Conservation (phyloP, 1,140 invertebrate species). For the Lycorma delicatula region DNA sequence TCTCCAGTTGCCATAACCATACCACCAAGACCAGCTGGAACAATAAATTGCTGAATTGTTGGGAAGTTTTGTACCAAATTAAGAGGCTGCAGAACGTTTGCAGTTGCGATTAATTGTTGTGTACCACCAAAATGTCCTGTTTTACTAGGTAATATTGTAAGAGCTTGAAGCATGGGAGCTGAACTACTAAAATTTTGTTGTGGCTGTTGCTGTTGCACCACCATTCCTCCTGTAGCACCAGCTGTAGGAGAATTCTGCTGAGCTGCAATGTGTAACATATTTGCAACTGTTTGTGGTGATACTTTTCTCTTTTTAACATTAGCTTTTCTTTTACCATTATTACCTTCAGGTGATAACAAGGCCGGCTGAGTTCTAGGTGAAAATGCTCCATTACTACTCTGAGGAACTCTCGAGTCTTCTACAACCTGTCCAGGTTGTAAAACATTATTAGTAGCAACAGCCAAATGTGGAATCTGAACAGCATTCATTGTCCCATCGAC, state of each 20-base stretch:
- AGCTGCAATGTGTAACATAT: slow-evolving; percentile 54
- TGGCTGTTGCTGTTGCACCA: slow-evolving; percentile 27
- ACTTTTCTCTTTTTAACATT: slow-evolving; percentile 64
- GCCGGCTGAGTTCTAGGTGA: slow-evolving; percentile 38
- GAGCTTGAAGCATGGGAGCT: slow-evolving; percentile 44
- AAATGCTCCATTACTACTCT: slow-evolving; percentile 19
- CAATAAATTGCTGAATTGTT: slow-evolving; percentile 70
- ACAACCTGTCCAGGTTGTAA: slow-evolving; percentile 6
- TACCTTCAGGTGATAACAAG: slow-evolving; percentile 56
- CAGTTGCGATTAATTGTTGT: slow-evolving; percentile 28
- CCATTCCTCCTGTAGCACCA: slow-evolving; percentile 19
- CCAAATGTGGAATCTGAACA: slow-evolving; percentile 48
- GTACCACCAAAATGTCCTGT: slow-evolving; percentile 34
- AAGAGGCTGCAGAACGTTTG: slow-evolving; percentile 66
- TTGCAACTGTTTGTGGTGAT: slow-evolving; percentile 58
- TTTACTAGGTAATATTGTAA: slow-evolving; percentile 67
- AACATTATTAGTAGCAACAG: slow-evolving; percentile 40
- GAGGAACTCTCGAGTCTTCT: slow-evolving; percentile 11
- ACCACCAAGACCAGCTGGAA: slow-evolving; percentile 67
- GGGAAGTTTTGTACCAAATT: slow-evolving; percentile 71
- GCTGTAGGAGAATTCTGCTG: slow-evolving; percentile 43
- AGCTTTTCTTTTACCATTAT: slow-evolving; percentile 48
- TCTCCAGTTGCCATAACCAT: slow-evolving; percentile 62
- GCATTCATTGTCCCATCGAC: slow-evolving; percentile 58
- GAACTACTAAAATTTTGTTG: slow-evolving; percentile 25